phyloP scores from a whole-genome alignment of 2,797 vertebrate genomes.

The Gastrophryne carolinensis region DNA sequence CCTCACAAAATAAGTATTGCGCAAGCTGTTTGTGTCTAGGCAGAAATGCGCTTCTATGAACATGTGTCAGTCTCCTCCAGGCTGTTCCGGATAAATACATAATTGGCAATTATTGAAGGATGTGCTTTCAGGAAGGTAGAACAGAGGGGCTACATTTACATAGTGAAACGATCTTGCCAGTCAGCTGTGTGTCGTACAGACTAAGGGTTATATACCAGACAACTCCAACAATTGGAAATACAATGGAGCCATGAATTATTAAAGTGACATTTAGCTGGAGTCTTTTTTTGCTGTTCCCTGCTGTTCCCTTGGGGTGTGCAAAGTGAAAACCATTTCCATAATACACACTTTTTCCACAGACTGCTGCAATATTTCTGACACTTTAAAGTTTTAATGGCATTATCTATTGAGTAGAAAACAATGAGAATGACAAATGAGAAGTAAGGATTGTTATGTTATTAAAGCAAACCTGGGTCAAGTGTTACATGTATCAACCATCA shows the following conservation, averaged over 20 bases:
- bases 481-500: too few species aligned
- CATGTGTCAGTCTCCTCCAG: not conserved
- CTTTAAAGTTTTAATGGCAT: too few species aligned
- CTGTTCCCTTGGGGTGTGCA: slow-evolving; percentile 50
- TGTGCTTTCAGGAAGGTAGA: slow-evolving; percentile 45
- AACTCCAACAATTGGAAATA: slow-evolving; percentile 52
- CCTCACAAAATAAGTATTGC: not conserved
- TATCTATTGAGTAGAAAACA: too few species aligned
- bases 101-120: slow-evolving; percentile 49
- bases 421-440: too few species aligned
- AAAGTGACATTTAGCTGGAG: slow-evolving; percentile 52
- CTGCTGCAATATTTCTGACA: slow-evolving; percentile 9
- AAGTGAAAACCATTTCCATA: slow-evolving; percentile 57
- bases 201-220: slow-evolving; percentile 33
- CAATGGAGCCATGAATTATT: slow-evolving; percentile 59
- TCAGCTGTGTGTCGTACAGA: slow-evolving; percentile 38
- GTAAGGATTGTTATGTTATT: too few species aligned
- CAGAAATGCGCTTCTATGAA: not conserved
- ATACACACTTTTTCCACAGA: slow-evolving; percentile 50
- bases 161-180: slow-evolving; percentile 39
- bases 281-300: slow-evolving; percentile 54
- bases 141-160: slow-evolving; percentile 46
- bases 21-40: not conserved
- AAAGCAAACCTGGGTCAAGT: too few species aligned
- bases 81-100: slow-evolving; percentile 27